These are phyloP conservation scores for Tenthredo distinguenda DNA, from an alignment of 2,888 invertebrate species.

Conservation along the genomic window DNA sequence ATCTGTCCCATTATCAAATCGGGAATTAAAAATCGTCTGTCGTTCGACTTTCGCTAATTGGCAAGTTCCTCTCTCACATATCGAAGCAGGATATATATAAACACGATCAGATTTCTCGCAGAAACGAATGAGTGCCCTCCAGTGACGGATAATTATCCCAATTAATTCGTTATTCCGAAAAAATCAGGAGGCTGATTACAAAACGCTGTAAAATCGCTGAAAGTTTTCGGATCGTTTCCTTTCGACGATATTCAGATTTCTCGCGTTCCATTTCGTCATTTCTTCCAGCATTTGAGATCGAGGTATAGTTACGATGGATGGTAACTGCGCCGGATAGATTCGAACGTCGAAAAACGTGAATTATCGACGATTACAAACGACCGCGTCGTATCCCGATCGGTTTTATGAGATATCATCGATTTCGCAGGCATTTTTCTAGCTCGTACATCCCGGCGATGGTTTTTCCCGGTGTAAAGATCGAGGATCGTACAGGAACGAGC, in stretches of 20 bases:
- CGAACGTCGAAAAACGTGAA: no score
- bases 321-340: no score
- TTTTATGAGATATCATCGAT: background rate
- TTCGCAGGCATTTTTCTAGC: background rate
- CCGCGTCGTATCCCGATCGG: no score
- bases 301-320: no score
- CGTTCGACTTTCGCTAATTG: background rate
- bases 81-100: background rate
- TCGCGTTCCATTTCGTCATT: no score
- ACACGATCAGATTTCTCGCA: background rate
- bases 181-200: background rate
- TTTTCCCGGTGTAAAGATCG: conserved; percentile 4
- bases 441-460: background rate
- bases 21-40: background rate
- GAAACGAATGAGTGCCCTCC: background rate
- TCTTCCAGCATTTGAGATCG: no score
- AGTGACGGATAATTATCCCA: background rate
- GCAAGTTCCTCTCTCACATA: background rate
- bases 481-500: background rate
- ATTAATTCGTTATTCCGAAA: background rate
- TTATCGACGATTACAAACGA: no score
- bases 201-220: background rate
- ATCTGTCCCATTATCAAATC: conserved; percentile 17
- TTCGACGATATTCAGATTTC: no score
- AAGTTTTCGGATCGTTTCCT: no score